phyloP scores from a whole-genome alignment of 2,888 invertebrate genomes.

The Stenchaetothrips biformis region DNA sequence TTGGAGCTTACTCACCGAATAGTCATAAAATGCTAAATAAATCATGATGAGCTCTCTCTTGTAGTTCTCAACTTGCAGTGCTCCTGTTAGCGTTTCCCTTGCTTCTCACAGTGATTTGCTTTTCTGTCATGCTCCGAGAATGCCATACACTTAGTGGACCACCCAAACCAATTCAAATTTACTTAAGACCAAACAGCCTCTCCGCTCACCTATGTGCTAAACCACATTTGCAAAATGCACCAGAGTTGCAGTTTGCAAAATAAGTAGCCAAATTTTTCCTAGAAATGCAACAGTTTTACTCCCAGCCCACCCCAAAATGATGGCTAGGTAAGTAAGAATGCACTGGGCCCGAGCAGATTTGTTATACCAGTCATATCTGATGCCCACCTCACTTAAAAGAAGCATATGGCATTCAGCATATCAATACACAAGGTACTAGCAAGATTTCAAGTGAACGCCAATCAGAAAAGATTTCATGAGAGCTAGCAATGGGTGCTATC shows the following conservation, averaged over 20 bases:
- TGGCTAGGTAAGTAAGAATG: too few species aligned
- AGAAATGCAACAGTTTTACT: too few species aligned
- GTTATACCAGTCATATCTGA: neutral
- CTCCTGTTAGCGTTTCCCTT: conserved; percentile 11
- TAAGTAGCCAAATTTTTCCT: too few species aligned
- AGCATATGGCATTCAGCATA: conserved; percentile 24
- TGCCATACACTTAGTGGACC: conserved; percentile 10
- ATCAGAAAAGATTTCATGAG: conserved; percentile 12
- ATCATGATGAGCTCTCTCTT: conserved; percentile 23
- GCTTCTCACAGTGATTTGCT: conserved; percentile 6
- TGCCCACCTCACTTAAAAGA: neutral
- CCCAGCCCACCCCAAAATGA: too few species aligned
- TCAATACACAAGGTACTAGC: neutral
- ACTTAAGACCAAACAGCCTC: neutral
- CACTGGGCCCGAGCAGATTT: too few species aligned
- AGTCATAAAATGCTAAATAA: conserved; percentile 9
- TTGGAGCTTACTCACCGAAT: conserved; percentile 21
- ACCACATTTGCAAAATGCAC: neutral
- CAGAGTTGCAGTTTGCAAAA: too few species aligned
- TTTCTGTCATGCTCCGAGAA: conserved; percentile 17
- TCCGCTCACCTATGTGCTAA: neutral
- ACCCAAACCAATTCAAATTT: neutral
- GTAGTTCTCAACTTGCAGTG: neutral
- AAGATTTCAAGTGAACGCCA: conserved; percentile 22
- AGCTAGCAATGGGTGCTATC: conserved; percentile 6